Evolutionary conservation across 1,140 invertebrate genomes (phyloP).

Genomic region (Schlechtendalia chinensis): DNA sequence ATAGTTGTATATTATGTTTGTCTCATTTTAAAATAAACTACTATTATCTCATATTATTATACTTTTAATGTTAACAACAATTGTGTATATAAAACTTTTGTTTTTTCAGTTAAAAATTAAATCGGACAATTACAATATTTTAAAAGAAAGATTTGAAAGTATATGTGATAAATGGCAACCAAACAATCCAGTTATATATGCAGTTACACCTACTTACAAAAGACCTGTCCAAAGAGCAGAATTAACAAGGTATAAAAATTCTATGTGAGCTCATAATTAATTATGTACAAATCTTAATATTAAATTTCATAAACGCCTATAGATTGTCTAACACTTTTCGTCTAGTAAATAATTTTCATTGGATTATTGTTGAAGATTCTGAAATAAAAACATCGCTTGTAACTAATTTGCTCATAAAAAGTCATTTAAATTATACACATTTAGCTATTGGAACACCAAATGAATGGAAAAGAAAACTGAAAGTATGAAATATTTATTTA

Average conservation of each 20-base stretch:
- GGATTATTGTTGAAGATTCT: slow-evolving; percentile 93
- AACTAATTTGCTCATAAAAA: slow-evolving; percentile 72
- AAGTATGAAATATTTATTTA: slow-evolving; percentile 51
- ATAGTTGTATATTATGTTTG: too few relatives aligned
- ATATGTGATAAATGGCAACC: slow-evolving; percentile 53
- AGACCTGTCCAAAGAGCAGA: slow-evolving; percentile 93
- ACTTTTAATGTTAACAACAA: background rate
- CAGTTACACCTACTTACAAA: slow-evolving; percentile 89
- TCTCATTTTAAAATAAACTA: too few relatives aligned
- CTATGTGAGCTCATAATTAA: slow-evolving; percentile 33
- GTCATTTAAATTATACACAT: slow-evolving; percentile 75
- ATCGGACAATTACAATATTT: slow-evolving; percentile 42
- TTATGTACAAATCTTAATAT: background rate
- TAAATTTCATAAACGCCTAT: slow-evolving; percentile 50
- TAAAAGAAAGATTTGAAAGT: slow-evolving; percentile 52
- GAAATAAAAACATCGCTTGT: slow-evolving; percentile 74
- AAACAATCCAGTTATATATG: slow-evolving; percentile 68
- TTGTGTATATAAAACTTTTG: background rate
- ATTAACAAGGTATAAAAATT: slow-evolving; percentile 79
- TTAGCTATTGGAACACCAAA: slow-evolving; percentile 67
- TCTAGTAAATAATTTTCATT: slow-evolving; percentile 86
- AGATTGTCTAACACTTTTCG: slow-evolving; percentile 86
- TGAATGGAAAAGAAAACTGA: slow-evolving; percentile 59
- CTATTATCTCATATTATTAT: too few relatives aligned
- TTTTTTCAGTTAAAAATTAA: slow-evolving; percentile 43